These are phyloP conservation scores for Actinia equina DNA, from an alignment of 64 coral and sea anemone species.

Conservation along the genomic window DNA sequence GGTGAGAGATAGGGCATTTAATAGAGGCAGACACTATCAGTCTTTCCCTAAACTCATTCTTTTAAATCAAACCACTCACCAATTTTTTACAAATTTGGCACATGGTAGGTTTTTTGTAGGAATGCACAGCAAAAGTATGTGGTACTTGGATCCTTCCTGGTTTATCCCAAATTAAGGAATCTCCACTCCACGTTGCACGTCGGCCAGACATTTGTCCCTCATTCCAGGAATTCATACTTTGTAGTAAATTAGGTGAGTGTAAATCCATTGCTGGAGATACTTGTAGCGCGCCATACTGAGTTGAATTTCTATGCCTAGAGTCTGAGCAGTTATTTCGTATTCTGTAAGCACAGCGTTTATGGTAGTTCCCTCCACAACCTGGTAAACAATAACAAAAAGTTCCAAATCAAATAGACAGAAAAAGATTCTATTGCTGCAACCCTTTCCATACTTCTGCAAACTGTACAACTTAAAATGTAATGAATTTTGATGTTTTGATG, in stretches of 20 bases:
- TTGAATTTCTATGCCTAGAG: conserved; percentile 55
- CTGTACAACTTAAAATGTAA: too few species aligned
- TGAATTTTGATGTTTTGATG: too few species aligned
- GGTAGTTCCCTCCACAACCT: conserved; percentile 97
- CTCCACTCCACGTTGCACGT: conserved; percentile 88
- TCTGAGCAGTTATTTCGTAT: conserved; percentile 96
- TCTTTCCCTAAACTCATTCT: not conserved
- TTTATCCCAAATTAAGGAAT: conserved; percentile 76
- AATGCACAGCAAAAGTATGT: conserved; percentile 89
- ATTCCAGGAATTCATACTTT: conserved; percentile 58
- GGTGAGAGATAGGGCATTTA: too few species aligned
- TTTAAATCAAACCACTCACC: conserved; percentile 47
- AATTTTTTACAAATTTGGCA: conserved; percentile 96
- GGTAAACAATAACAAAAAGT: not conserved
- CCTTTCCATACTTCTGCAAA: too few species aligned
- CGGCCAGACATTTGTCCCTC: conserved; percentile 60
- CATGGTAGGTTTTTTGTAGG: conserved; percentile 90
- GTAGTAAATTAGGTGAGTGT: conserved; percentile 35
- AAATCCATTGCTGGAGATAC: conserved; percentile 38
- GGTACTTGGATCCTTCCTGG: conserved; percentile 88
- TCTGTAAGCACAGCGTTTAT: conserved; percentile 92
- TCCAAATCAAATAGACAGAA: not conserved
- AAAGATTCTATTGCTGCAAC: not conserved
- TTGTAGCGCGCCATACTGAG: conserved; percentile 51
- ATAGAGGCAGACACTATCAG: too few species aligned